These are phyloP conservation scores for Solen grandis DNA, from an alignment of 1,140 invertebrate species.

Conservation along the genomic window DNA sequence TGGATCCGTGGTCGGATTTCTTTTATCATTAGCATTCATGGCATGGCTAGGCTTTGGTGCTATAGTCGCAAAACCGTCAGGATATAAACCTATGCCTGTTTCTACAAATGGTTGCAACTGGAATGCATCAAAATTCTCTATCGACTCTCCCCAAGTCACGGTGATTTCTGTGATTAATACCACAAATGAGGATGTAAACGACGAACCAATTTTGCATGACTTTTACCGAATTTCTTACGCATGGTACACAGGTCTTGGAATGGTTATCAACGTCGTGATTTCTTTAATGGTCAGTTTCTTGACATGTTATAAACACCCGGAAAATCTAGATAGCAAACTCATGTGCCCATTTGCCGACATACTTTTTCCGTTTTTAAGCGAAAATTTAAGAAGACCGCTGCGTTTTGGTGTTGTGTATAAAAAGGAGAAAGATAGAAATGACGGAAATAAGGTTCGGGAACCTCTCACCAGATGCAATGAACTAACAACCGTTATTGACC, in stretches of 20 bases:
- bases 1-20: constrained; percentile 88
- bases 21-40: constrained; percentile 86
- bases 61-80: constrained; percentile 83
- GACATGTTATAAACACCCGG: constrained; percentile 53
- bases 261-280: constrained; percentile 83
- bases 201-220: constrained; percentile 8
- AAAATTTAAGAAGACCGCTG: constrained; percentile 54
- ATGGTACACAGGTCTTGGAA: too few relatives aligned
- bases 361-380: constrained; percentile 60
- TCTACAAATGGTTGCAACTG: constrained; percentile 68
- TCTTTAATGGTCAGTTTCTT: constrained; percentile 86
- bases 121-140: constrained; percentile 32
- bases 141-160: not conserved
- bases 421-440: too few relatives aligned
- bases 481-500: too few relatives aligned
- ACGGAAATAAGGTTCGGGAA: too few relatives aligned
- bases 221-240: too few relatives aligned
- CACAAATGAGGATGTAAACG: constrained; percentile 1
- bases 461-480: too few relatives aligned
- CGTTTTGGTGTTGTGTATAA: constrained; percentile 62
- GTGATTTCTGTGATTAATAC: not conserved
- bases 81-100: constrained; percentile 84
- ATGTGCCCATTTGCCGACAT: constrained; percentile 62
- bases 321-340: constrained; percentile 50
- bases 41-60: constrained; percentile 92